Conservation (phyloP, 2,113 vertebrate species). For the Sceloporus tristichus region DNA sequence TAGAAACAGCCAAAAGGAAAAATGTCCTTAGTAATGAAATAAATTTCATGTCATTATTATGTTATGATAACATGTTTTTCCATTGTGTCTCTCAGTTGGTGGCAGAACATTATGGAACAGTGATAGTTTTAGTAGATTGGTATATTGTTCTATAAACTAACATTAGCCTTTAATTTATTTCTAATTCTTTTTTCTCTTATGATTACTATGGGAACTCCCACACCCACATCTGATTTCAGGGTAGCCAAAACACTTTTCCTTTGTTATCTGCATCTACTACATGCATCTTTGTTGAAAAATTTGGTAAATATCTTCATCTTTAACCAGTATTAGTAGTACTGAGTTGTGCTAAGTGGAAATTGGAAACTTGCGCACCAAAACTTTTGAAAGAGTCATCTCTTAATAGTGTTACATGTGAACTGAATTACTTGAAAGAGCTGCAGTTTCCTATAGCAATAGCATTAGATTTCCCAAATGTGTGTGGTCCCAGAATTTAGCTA, state of each 20-base stretch:
- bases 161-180: background rate
- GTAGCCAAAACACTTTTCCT: background rate
- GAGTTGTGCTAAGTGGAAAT: background rate
- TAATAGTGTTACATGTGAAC: background rate
- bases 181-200: background rate
- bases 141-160: background rate
- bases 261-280: background rate
- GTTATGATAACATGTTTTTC: background rate
- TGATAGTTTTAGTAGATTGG: background rate
- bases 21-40: background rate
- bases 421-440: background rate
- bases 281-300: background rate
- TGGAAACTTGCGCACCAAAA: background rate
- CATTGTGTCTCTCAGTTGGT: background rate
- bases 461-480: too few species aligned
- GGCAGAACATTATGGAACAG: background rate
- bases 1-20: background rate
- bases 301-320: background rate
- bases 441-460: too few species aligned
- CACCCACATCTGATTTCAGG: background rate
- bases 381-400: background rate
- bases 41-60: background rate
- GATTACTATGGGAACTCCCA: background rate
- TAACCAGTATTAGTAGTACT: background rate
- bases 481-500: too few species aligned